Base-by-base conservation (phyloP, 2,888 invertebrate genomes). In the Aelia acuminata region DNA sequence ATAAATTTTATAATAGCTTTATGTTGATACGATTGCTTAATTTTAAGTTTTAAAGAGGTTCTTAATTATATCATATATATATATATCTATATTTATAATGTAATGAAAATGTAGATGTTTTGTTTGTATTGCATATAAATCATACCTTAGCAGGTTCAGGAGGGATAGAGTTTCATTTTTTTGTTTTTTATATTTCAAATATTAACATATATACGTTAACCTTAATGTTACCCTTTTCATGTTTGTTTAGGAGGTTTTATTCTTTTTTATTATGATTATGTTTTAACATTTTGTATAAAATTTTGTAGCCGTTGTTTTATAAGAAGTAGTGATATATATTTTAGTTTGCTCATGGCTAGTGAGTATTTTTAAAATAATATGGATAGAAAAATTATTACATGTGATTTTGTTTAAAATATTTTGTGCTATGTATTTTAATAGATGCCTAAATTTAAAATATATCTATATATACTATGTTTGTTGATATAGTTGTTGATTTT, bases 11-110 rank as follows among this genome's bases (percentile, higher is more conserved):
- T 53, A 86, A 86, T 86, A 57, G 53, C 57, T 57, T 87, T 87
- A 50, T 87, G 87, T 75, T 75, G 70, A 87, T 75, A 87, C 85
- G 85, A 85, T 85, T 85, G 85, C 85, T 85, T 85, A 85, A 31
- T 22, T 39, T 85, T 85, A 50, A 85, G 22, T 80, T 80, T 47
- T 43, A 80, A 47, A n/a, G 43, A 47, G 80, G 80, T 47, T 80
- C 80, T 80, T 80, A 70, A 35, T 35, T 70, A 47, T n/a, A n/a
- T n/a, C n/a, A n/a, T n/a, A n/a, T n/a, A n/a, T n/a, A 80, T 43
- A 80, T 43, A 47, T 43, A 80, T 43, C 39, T 80, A 43, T 80
- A 80, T 43, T 80, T 47, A 80, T 80, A 43, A 80, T 47, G 13
- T 13, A n/a, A 80, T 43, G 39, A 43, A 80, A 22, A 80, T 80